Evolutionary conservation across 2,797 vertebrate species (phyloP), one percentile per base, ranked within the genome.

Genomic region (Rhinella marina): DNA sequence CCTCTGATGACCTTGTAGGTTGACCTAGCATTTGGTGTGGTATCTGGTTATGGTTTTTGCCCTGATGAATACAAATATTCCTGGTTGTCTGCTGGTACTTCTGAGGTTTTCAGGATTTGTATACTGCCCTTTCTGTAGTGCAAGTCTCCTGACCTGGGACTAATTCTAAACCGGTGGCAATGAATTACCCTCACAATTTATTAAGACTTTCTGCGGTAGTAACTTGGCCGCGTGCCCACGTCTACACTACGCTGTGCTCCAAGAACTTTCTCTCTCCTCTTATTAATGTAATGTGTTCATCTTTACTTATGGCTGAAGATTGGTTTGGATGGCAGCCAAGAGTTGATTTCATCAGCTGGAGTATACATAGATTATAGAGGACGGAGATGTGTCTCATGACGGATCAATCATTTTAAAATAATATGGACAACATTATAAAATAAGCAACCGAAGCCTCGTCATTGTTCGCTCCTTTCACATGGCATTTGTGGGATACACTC

Each of bases 211-310:
- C 68, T 72, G 29, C 19, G 68, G 13, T 9, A 32, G 14, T 72
- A 19, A 72, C 8, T 32, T 72, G 68, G 68, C 68, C 29, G 17
- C 41, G 19, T 32, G 68, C 68, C 68, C 17, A 17, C 19, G 5
- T 72, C 68, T 72, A 72, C 68, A 32, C 27, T 32, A 72, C 16
- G 25, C 68, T 32, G 29, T 27, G 27, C 29, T 32, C 68, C 68
- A 9, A 72, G 29, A 72, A 32, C 29, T 32, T 72, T 32, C 17
- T 29, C 52, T 52, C 21, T 78, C 14, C 52, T 27, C 27, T 27
- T 56, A 78, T 54, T 78, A 29, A 78, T 78, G 50, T 78, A 78
- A 27, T 78, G 29, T 78, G 52, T 57, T 78, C 76, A 54, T 78
- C n/a, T 78, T 54, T 56, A 27, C 50, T 78, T 78, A 78, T 56